Conservation (phyloP, 92 coral and sea anemone species). For the Desmophyllum pertusum region DNA sequence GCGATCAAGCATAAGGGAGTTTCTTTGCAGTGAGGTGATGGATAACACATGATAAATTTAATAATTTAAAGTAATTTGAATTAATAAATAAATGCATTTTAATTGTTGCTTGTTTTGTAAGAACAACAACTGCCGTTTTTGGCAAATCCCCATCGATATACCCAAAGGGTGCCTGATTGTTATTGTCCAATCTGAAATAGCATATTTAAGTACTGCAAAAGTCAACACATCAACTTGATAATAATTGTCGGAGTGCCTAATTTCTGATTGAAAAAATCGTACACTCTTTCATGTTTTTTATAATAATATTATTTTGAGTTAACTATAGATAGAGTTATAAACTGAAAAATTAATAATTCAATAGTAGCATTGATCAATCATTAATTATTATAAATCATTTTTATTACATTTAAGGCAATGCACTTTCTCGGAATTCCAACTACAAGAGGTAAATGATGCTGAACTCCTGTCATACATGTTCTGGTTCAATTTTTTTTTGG, state of each 20-base stretch:
- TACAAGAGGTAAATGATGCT: slow-evolving; percentile 84
- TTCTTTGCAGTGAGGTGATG: slow-evolving; percentile 95
- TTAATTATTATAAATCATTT: background rate
- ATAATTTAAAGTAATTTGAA: background rate
- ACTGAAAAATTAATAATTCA: background rate
- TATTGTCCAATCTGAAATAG: too few relatives aligned
- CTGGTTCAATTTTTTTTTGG: too few relatives aligned
- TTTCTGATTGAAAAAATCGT: too few relatives aligned
- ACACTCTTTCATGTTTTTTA: too few relatives aligned
- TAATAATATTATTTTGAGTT: too few relatives aligned
- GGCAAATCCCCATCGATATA: too few relatives aligned
- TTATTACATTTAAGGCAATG: slow-evolving; percentile 78
- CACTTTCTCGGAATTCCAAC: slow-evolving; percentile 95
- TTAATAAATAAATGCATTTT: background rate
- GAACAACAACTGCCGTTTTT: background rate
- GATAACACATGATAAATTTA: background rate
- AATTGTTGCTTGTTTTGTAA: background rate
- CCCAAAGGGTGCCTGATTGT: too few relatives aligned
- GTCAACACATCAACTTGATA: too few relatives aligned
- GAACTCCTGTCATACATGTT: background rate
- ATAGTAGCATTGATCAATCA: background rate
- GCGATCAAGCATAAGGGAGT: slow-evolving; percentile 94
- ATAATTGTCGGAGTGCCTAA: too few relatives aligned
- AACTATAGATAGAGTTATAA: too few relatives aligned
- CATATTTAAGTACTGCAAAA: too few relatives aligned